Evolutionary conservation across 2,797 vertebrate genomes (phyloP), one percentile per base, ranked within the genome.

Genomic region (Acipenser transmontanus): DNA sequence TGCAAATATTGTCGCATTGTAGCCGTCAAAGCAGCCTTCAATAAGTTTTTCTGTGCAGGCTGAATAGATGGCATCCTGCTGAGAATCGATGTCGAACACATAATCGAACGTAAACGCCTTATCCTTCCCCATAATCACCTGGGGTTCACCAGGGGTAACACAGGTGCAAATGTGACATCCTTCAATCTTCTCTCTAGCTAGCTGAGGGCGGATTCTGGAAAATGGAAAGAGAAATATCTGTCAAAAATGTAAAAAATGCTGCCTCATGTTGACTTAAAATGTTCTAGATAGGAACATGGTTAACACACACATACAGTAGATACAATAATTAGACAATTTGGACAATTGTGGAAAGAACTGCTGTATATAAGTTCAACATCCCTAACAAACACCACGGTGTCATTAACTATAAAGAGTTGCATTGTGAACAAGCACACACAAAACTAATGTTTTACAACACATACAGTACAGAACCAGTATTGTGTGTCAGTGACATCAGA

Each of bases 131-230:
- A 99, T 88, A 70, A 98, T 87, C 76, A 99, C 94, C 77, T 98
- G 96, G 8, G 97, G 96, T 75, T 99, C 96, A n/a, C 91, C 93
- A 0, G 93, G 93, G 73, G 93, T 95, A 71, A 97, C 92, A 9
- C 91, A 95, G 0, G 97, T 99, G 70, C 97, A 99, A 77, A 99
- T 97, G 84, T 99, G 96, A 76, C 97, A 99, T 64, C 96, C 96
- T 82, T 98, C 97, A 50, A 99, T 98, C 83, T 93, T 97, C 80
- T 98, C 96, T 83, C 92, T 95, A 78, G 97, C 93, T 78, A 96
- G 84, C 79, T 99, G 97, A 76, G 97, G 97, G 80, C 97, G 93
- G 71, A 98, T 93, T 89, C 97, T 99, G 76, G 50, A 69, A 34
- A 3, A 34, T 34, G 34, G 34, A 34, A 34, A 34, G 34, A 34